Base-by-base conservation (phyloP, 2,797 vertebrate species). In the Chelon auratus region DNA sequence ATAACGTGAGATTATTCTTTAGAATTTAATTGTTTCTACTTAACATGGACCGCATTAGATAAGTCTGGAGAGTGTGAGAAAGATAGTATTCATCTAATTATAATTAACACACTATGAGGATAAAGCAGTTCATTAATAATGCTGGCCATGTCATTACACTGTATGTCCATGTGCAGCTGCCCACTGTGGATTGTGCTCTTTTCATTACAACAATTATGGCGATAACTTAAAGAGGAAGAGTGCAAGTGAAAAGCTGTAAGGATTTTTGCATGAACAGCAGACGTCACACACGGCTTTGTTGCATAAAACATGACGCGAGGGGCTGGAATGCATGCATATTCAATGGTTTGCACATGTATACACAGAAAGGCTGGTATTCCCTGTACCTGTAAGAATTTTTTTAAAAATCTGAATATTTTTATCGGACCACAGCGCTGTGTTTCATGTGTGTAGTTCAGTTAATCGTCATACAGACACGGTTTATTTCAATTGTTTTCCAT, bases 131-230 rank as follows among this genome's bases (percentile, higher is more conserved):
- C 22, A 8, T 33, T 7, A 33, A 33, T 33, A 33, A 33, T 33
- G 30, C 7, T 6, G 30, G 30, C 5, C 30, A 5, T 33, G 8
- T 33, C 30, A 7, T 33, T 33, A 7, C 30, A 33, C 30, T 33
- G 5, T 8, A 33, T 7, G 30, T 5, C 30, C 30, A 33, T 33
- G 30, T 33, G 7, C 5, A 8, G 4, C 30, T 33, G 30, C 30
- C 30, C 7, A 33, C 30, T 33, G 30, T 8, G 9, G 18, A 57
- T 22, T 33, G 33, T 12, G 18, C 48, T 60, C 60, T 30, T 43
- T 69, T 78, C 62, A 67, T 73, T 36, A 72, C 36, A 54, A 45
- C 58, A 70, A 59, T 82, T 67, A 62, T 14, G 8, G 20, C 3
- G 12, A 63, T 51, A 40, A 68, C 26, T 53, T 15, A 51, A 11